Evolutionary conservation across 2,888 invertebrate genomes (phyloP).

Genomic region (Hecatera dysodea): DNA sequence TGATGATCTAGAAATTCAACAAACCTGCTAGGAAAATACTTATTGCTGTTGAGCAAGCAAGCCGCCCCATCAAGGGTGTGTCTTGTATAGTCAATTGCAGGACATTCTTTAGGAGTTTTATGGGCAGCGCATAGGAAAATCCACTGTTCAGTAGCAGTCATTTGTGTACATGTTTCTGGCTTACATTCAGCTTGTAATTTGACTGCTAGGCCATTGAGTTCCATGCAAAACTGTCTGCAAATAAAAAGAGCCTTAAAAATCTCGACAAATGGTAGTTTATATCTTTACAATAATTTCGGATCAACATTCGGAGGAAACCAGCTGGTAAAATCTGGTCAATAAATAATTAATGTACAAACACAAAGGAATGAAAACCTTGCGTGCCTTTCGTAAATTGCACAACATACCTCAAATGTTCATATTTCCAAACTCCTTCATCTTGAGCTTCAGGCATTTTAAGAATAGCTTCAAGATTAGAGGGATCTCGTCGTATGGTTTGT

Average conservation of each 20-base stretch:
- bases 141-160: constrained; percentile 99
- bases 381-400: not conserved
- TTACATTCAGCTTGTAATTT: constrained; percentile 98
- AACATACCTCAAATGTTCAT: constrained; percentile 97
- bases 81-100: constrained; percentile 99
- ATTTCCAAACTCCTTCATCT: constrained; percentile 99
- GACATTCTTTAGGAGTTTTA: constrained; percentile 99
- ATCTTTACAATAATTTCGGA: not conserved
- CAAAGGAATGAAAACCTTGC: not conserved
- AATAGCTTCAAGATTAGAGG: constrained; percentile 98
- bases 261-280: not conserved
- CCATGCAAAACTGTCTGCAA: constrained; percentile 99
- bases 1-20: constrained; percentile 46
- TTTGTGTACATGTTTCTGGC: constrained; percentile 99
- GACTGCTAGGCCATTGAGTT: constrained; percentile 99
- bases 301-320: not conserved
- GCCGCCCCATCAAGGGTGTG: constrained; percentile 99
- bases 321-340: not conserved
- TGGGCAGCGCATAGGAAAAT: constrained; percentile 99
- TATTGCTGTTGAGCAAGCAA: constrained; percentile 99
- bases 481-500: constrained; percentile 98
- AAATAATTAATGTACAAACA: not conserved
- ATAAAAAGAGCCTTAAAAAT: constrained; percentile 6
- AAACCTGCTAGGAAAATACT: constrained; percentile 99
- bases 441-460: constrained; percentile 99